Base-by-base conservation (phyloP, 1,140 invertebrate species). In the Drosophila nasuta region DNA sequence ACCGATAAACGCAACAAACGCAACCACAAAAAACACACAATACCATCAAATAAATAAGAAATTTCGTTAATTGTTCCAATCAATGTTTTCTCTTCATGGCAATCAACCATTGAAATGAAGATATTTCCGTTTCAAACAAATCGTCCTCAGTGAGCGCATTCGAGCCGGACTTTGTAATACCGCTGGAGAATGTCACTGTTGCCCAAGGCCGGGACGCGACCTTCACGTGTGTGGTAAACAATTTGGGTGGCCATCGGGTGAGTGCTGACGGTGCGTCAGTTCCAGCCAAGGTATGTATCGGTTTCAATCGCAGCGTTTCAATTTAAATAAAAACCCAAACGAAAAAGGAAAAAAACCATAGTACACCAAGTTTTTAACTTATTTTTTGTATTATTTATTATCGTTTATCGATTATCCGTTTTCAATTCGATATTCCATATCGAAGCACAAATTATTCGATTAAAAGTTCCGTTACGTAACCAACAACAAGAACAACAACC, bases 191-290 rank as follows among this genome's bases (percentile, higher is more conserved):
- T 94, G 95, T 97, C 92, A 97, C 97, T 74, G 96, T 97, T 76
- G 95, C 96, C 57, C 96, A 97, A 93, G 97, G 97, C 57, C 94
- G 97, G 81, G 97, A 97, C 74, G 97, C 97, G 73, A 96, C 96
- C 82, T 97, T 98, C 93, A 97, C 97, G 69, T 97, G 97, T 91
- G 96, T 97, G 89, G 97, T 98, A 81, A 97, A 96, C 94, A 97
- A 97, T 94, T 95, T 98, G 91, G 97, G 96, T 92, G 96, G 96
- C 95, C 96, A 97, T 95, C 96, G 96, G 96, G 97, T 97, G 96
- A 97, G 96, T 97, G 95, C 95, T 94, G 96, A 96, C 93, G 81
- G 86, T 89, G 60, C 85, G 71, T 95, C 95, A 94, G 94, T 94
- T 92, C 93, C 92, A 92, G 95, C 95, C 94, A 96, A 96, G 95